Conservation (phyloP, 1,140 invertebrate species). For the Drosophila oshimai region DNA sequence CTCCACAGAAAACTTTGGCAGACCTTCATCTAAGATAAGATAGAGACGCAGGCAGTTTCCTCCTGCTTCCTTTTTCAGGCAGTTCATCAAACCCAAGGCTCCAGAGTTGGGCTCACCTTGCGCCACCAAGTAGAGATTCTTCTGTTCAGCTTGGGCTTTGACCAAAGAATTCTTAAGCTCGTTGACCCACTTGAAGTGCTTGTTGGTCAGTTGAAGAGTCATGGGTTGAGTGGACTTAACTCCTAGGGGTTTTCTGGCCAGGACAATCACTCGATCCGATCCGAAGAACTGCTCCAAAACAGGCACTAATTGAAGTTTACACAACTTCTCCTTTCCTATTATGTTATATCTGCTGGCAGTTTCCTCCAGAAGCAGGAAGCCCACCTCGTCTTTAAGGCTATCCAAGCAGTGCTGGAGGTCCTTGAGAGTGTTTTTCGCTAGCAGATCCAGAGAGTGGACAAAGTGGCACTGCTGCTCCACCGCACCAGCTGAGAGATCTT, state of each 20-base stretch:
- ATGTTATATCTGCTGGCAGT: constrained; percentile 84
- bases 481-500: constrained; percentile 83
- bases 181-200: constrained; percentile 91
- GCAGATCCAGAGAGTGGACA: constrained; percentile 85
- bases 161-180: constrained; percentile 88
- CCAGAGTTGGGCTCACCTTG: constrained; percentile 88
- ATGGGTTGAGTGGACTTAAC: constrained; percentile 29
- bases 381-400: constrained; percentile 86
- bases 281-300: constrained; percentile 83
- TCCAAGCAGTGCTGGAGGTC: constrained; percentile 84
- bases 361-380: constrained; percentile 92
- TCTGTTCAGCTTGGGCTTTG: constrained; percentile 83
- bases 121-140: constrained; percentile 88
- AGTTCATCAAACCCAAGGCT: constrained; percentile 93
- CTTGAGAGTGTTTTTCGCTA: constrained; percentile 79
- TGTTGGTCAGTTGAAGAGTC: constrained; percentile 85
- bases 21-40: constrained; percentile 86
- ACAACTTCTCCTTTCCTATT: constrained; percentile 73
- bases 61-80: constrained; percentile 91
- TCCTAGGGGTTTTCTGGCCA: constrained; percentile 84
- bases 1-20: constrained; percentile 85
- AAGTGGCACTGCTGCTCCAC: constrained; percentile 88
- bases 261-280: constrained; percentile 84
- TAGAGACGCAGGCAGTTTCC: constrained; percentile 87
- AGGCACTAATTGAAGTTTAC: constrained; percentile 83